Percentiles rank a stretch among this genome's conserved stretches.
phyloP scores from a whole-genome alignment of 2,888 invertebrate species.

The Ditylenchus weischeri region DNA sequence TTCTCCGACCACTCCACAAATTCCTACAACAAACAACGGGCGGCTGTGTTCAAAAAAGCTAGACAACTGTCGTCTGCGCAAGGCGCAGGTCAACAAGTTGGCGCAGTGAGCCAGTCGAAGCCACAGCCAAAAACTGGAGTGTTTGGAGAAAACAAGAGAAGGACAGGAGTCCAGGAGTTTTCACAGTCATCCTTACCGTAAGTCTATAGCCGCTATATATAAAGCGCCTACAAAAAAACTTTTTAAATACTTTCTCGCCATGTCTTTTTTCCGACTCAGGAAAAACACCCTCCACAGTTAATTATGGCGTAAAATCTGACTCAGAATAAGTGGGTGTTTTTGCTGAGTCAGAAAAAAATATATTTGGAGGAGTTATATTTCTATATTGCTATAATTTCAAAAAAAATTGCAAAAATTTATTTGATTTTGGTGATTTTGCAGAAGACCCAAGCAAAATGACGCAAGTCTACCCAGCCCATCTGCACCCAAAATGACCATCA shows the following conservation, averaged over 20 bases:
- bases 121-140: not conserved
- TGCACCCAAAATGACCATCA: slow-evolving; percentile 21
- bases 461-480: not conserved
- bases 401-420: not conserved
- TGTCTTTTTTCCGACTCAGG: too few relatives aligned
- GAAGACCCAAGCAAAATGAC: not conserved
- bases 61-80: slow-evolving; percentile 23
- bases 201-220: slow-evolving; percentile 8
- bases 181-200: slow-evolving; percentile 24
- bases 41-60: slow-evolving; percentile 26
- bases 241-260: too few relatives aligned
- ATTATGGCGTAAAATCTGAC: too few relatives aligned
- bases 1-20: slow-evolving; percentile 22
- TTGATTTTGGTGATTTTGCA: too few relatives aligned
- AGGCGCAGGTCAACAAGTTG: not conserved
- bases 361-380: too few relatives aligned
- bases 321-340: too few relatives aligned
- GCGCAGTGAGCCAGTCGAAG: not conserved
- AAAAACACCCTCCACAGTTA: too few relatives aligned
- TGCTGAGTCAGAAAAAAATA: too few relatives aligned
- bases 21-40: slow-evolving; percentile 12
- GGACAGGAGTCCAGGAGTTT: slow-evolving; percentile 7
- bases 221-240: too few relatives aligned
- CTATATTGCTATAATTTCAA: not conserved
- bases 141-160: slow-evolving; percentile 10